A percentile compares a stretch with the other conserved stretches of the same genome.
Evolutionary conservation across 2,113 vertebrate genomes (phyloP).

Genomic region (Tyto alba): DNA sequence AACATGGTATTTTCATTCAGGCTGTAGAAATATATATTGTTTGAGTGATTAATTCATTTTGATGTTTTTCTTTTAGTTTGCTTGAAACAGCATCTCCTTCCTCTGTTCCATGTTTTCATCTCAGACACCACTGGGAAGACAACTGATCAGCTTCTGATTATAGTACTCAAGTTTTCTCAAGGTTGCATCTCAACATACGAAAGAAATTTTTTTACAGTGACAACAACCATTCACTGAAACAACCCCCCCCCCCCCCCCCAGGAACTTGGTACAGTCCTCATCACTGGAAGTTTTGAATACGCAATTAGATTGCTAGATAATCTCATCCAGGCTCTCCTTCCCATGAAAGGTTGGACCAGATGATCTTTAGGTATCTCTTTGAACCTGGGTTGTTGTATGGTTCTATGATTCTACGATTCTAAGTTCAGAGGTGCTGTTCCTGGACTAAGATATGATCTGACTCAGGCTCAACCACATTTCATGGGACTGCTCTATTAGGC

Average conservation of each 20-base stretch:
- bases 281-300: not conserved
- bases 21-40: not conserved
- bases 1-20: not conserved
- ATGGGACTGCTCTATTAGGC: not conserved
- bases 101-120: not conserved
- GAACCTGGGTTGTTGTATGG: not conserved
- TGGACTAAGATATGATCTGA: not conserved
- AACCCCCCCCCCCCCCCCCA: not conserved
- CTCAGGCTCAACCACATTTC: not conserved
- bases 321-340: not conserved
- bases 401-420: not conserved
- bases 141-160: not conserved
- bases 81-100: not conserved
- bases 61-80: not conserved
- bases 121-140: not conserved
- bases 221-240: not conserved
- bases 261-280: not conserved
- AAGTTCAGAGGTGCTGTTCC: not conserved
- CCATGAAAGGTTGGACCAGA: not conserved
- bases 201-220: not conserved
- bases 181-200: not conserved
- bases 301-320: rapidly evolving
- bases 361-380: not conserved
- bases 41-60: not conserved
- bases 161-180: not conserved